Percentiles rank a stretch among this genome's conserved stretches.
phyloP scores from a whole-genome alignment of 2,797 vertebrate genomes.

The Crenichthys baileyi region DNA sequence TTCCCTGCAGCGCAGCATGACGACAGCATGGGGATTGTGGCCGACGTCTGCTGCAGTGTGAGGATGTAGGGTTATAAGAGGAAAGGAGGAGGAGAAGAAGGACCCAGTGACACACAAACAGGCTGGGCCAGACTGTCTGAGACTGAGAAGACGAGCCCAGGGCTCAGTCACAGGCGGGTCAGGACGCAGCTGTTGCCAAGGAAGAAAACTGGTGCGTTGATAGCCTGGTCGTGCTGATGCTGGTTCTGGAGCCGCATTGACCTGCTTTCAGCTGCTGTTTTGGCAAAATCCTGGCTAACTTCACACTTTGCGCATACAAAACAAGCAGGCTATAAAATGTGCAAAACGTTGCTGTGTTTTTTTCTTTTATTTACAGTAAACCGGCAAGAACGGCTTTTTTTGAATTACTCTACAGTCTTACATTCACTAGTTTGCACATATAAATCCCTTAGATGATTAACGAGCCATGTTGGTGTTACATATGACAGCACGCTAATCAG shows the following conservation, averaged over 20 bases:
- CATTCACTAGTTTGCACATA: neutral
- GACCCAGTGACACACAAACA: slow-evolving; percentile 55
- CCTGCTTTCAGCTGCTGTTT: slow-evolving; percentile 55
- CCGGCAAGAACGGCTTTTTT: neutral
- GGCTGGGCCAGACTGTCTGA: slow-evolving; percentile 60
- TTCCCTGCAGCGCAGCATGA: slow-evolving; percentile 44
- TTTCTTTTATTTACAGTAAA: slow-evolving; percentile 1
- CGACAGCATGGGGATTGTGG: slow-evolving; percentile 21
- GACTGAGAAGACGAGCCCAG: slow-evolving; percentile 40
- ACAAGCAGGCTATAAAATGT: neutral
- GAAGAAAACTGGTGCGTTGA: slow-evolving; percentile 49
- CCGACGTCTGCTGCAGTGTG: slow-evolving; percentile 52
- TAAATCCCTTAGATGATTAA: neutral
- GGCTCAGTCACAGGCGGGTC: slow-evolving; percentile 39
- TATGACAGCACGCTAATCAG: neutral
- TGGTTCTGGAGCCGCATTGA: slow-evolving; percentile 30
- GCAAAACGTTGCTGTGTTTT: neutral
- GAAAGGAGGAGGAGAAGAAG: slow-evolving; percentile 19
- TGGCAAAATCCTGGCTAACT: slow-evolving; percentile 41
- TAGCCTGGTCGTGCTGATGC: slow-evolving; percentile 32
- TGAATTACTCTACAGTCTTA: too few species aligned
- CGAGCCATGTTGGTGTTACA: neutral
- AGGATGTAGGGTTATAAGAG: slow-evolving; percentile 24
- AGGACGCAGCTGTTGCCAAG: slow-evolving; percentile 64
- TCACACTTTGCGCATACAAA: neutral